phyloP scores from a whole-genome alignment of 2,113 vertebrate genomes.

The Rhinolophus ferrumequinum region DNA sequence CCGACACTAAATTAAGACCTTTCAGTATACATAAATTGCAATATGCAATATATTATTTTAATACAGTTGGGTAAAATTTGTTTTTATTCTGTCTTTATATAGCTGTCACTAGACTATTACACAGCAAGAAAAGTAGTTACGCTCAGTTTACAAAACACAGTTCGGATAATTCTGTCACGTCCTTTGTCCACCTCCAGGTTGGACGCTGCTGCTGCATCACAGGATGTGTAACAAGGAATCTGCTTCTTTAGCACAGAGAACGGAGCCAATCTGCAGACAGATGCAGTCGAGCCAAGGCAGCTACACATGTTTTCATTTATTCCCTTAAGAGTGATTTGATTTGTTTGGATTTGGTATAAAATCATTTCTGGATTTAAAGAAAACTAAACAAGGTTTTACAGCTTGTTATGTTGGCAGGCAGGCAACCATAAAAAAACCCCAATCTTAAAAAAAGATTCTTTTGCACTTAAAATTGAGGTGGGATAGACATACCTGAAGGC shows the following conservation, averaged over 20 bases:
- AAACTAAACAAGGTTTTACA: slow-evolving; percentile 54
- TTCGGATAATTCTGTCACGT: background rate
- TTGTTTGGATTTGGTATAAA: slow-evolving; percentile 55
- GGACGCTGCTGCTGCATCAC: background rate
- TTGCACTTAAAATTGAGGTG: slow-evolving; percentile 48
- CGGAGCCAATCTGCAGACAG: background rate
- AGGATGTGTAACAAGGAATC: background rate
- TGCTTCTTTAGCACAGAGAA: slow-evolving; percentile 49
- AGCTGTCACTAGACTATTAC: background rate
- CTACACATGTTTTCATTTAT: slow-evolving; percentile 48
- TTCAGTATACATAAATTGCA: background rate
- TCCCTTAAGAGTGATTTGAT: slow-evolving; percentile 55
- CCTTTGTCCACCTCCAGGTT: background rate
- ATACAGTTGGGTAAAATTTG: background rate
- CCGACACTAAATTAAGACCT: background rate
- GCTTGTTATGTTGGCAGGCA: background rate
- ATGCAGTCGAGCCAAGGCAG: background rate
- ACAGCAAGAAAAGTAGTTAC: background rate
- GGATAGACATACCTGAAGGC: background rate
- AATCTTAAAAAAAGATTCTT: slow-evolving; percentile 30
- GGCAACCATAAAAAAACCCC: background rate
- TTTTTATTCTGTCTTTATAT: slow-evolving; percentile 17
- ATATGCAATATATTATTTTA: background rate
- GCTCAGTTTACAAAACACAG: slow-evolving; percentile 21
- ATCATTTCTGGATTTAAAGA: slow-evolving; percentile 52